Evolutionary conservation across 2,113 vertebrate species (phyloP).

Genomic region (Colinus virginianus): DNA sequence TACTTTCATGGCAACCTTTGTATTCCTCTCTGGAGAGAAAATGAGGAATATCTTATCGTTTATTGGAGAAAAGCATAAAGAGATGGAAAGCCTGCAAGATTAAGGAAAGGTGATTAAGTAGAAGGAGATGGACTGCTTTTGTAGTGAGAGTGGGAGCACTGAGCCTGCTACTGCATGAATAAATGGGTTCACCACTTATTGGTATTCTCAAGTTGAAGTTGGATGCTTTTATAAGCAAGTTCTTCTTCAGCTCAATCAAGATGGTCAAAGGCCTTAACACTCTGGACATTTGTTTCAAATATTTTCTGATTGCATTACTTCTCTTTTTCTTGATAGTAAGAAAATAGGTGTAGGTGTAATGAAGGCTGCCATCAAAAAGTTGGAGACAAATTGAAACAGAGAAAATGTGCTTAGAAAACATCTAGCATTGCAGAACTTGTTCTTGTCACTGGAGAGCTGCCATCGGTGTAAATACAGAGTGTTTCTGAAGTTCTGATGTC

Average conservation of each 20-base stretch:
- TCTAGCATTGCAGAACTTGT: not conserved
- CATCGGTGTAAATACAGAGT: not conserved
- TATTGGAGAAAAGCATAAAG: not conserved
- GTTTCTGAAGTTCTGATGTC: not conserved
- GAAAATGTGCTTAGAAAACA: not conserved
- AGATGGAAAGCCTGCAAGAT: not conserved
- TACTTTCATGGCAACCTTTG: not conserved
- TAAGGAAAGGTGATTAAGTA: not conserved
- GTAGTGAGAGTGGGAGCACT: not conserved
- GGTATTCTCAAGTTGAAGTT: not conserved
- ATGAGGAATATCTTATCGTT: not conserved
- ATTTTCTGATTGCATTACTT: not conserved
- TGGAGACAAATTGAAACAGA: not conserved
- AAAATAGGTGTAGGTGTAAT: not conserved
- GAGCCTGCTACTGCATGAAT: not conserved
- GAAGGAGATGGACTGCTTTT: not conserved
- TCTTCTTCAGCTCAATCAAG: not conserved
- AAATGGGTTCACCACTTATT: not conserved
- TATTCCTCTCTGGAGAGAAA: not conserved
- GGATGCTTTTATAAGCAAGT: not conserved
- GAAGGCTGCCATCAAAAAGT: not conserved
- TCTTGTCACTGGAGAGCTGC: not conserved
- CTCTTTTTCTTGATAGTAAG: not conserved
- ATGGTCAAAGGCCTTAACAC: not conserved
- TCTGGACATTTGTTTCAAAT: not conserved